phyloP scores from a whole-genome alignment of 2,113 vertebrate species.

The Otolemur garnettii region DNA sequence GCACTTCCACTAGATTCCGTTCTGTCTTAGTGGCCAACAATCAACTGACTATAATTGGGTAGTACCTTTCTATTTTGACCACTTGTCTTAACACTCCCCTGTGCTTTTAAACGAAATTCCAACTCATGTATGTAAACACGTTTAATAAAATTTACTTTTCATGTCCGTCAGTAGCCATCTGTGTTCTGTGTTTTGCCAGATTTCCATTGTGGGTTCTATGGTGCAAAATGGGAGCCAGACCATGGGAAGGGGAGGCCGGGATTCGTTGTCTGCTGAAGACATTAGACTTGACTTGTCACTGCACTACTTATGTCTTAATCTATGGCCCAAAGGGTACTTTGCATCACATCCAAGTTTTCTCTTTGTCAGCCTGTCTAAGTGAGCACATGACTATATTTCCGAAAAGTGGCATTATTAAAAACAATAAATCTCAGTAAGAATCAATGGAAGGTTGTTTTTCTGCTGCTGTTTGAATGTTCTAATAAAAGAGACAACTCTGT shows the following conservation, averaged over 20 bases:
- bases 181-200: slow-evolving; percentile 86
- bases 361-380: slow-evolving; percentile 87
- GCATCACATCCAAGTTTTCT: slow-evolving; percentile 85
- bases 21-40: slow-evolving; percentile 92
- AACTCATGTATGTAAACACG: slow-evolving; percentile 93
- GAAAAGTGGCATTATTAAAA: slow-evolving; percentile 87
- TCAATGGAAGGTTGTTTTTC: slow-evolving; percentile 83
- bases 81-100: slow-evolving; percentile 93
- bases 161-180: slow-evolving; percentile 91
- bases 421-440: slow-evolving; percentile 86
- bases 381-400: slow-evolving; percentile 87
- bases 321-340: slow-evolving; percentile 81
- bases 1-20: slow-evolving; percentile 91
- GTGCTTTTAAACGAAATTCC: slow-evolving; percentile 94
- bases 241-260: slow-evolving; percentile 56
- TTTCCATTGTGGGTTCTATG: slow-evolving; percentile 68
- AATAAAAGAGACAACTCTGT: slow-evolving; percentile 75
- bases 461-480: slow-evolving; percentile 82
- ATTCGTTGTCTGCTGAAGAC: slow-evolving; percentile 50
- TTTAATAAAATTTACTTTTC: slow-evolving; percentile 96
- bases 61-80: slow-evolving; percentile 92
- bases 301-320: slow-evolving; percentile 80
- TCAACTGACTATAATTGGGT: slow-evolving; percentile 91
- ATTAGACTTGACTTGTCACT: slow-evolving; percentile 74
- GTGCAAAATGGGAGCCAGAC: slow-evolving; percentile 66